A percentile compares a stretch with the other conserved stretches of the same genome.
Evolutionary conservation across 2,113 vertebrate genomes (phyloP).

Genomic region (Vimba vimba): DNA sequence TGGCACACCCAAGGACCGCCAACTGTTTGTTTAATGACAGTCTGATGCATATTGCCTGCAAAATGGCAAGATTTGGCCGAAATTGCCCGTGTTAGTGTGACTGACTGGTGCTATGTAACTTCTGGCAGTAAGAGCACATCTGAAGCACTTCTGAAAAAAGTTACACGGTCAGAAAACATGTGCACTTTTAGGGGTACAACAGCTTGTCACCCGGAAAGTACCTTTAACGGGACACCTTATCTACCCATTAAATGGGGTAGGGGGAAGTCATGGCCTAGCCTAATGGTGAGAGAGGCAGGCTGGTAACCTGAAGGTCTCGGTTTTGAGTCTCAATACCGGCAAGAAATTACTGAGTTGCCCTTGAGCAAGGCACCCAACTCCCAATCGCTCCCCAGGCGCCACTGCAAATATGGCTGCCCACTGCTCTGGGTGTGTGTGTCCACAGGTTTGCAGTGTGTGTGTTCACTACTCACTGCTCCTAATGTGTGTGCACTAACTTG

Average conservation of each 20-base stretch:
- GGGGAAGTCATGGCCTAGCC: too few relatives aligned
- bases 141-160: background rate
- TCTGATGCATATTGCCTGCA: background rate
- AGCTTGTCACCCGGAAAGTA: background rate
- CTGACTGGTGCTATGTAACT: background rate
- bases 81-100: background rate
- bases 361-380: too few relatives aligned
- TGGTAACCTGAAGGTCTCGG: too few relatives aligned
- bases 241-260: background rate
- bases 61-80: background rate
- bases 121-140: background rate
- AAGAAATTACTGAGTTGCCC: too few relatives aligned
- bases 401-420: too few relatives aligned
- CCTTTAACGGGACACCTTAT: background rate
- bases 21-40: conserved; percentile 1
- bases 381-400: too few relatives aligned
- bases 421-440: too few relatives aligned
- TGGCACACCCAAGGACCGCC: background rate
- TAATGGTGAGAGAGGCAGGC: too few relatives aligned
- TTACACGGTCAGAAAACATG: background rate
- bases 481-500: too few relatives aligned
- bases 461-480: too few relatives aligned
- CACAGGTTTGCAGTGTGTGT: too few relatives aligned
- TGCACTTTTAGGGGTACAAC: background rate
- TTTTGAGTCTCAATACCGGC: too few relatives aligned